Base-by-base conservation (phyloP, 1,140 invertebrate species). In the Drosophila bocki region DNA sequence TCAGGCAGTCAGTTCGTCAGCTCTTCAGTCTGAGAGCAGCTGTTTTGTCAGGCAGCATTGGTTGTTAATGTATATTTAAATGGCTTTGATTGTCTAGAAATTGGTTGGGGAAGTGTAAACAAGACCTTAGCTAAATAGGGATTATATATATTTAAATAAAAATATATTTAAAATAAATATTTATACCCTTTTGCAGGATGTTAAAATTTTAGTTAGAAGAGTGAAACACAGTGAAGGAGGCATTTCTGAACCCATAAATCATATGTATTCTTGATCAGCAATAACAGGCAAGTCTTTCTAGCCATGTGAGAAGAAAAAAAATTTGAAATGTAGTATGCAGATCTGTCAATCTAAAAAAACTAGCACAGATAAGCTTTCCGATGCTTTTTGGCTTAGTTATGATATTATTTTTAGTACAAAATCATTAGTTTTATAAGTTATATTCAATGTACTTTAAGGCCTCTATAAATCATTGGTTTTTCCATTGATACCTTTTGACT, bases 51-150 rank as follows among this genome's bases (percentile, higher is more conserved):
- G 56, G n/a, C 68, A 42, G 6, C 19, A 3, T 19, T 47, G 12
- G 15, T 41, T 26, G 26, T 32, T 69, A 63, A 82, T 85, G 75
- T 37, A 51, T 39, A 78, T 77, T 78, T 65, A 61, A 80, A 72
- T 60, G 45, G 32, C n/a, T 51, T 33, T 56, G 19, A 48, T 69
- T 60, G 44, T 51, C 7, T 19, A n/a, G 3, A 42, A 39, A 59
- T 26, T 44, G 35, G 11, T 62, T 35, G 2, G 8, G 8, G 0
- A 11, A 35, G 32, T 35, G 37, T 17, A 53, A 53, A 69, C 33
- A 61, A 60, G 29, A 7, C 4, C 9, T 7, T 3, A 12, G 4
- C 4, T 33, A 26, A 13, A 12, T 4, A 9, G 17, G 17, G 7
- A 22, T 17, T n/a, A 15, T 0, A 47, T 7, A 7, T 13, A 47